Base-by-base conservation (phyloP, 2,888 invertebrate species). In the Lasioglossum morio region DNA sequence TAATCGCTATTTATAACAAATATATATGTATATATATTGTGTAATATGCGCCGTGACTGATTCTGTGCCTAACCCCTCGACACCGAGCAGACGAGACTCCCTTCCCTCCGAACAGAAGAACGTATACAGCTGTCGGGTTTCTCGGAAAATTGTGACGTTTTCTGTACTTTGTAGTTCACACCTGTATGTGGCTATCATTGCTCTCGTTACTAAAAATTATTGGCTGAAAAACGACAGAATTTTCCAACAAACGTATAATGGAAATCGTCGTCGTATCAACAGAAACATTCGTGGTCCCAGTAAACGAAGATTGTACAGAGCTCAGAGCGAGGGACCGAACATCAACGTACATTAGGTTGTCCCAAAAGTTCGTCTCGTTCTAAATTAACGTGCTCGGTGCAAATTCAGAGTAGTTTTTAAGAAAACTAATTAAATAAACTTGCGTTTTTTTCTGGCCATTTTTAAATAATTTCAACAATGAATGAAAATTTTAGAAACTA, bases 1-100 rank as follows among this genome's bases (percentile, higher is more conserved):
- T 69, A 69, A 69, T 69, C 66, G 66, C 63, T 69, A 69, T 23
- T 69, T 23, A 37, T 34, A 69, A 69, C 23, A 23, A 69, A 69
- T 69, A 34, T 69, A 66, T 60, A 12, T 27, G 10, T 43, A 40
- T 40, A 12, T 66, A 69, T 37, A 37, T 34, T 34, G 34, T 37
- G 66, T 69, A 34, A 23, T 69, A 37, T 69, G 66, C 66, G 37
- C 66, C 66, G 66, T 69, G 66, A 34, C 34, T 37, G 30, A 34
- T 66, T 19, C 19, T 30, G 63, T 63, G 66, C 23, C 8, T 23
- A 14, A 14, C 30, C 30, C 23, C 16, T 10, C 23, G 34, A 8
- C 66, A 19, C 12, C 12, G 34, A 37, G 66, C 34, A 34, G 34
- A 0, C 34, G 66, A 69, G 66, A 37, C 66, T 16, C 63, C 63